Evolutionary conservation across 2,888 invertebrate genomes (phyloP).

Genomic region (Drosophila anomelani): DNA sequence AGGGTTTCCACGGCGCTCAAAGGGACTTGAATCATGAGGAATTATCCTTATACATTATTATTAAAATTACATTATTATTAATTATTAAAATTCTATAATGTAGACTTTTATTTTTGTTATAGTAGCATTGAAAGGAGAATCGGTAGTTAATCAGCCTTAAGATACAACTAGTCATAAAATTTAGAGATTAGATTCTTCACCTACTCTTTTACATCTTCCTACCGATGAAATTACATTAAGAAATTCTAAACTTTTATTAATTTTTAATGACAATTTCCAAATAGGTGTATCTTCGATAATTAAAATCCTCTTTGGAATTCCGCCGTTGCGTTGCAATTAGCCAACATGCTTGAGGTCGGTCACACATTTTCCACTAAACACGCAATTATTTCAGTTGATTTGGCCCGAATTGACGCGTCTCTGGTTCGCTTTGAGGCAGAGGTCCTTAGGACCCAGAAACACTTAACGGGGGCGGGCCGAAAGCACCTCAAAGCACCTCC

Average conservation of each 20-base stretch:
- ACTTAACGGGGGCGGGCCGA: constrained; percentile 38
- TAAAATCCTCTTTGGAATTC: neutral
- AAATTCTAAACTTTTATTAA: neutral
- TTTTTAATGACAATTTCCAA: constrained; percentile 14
- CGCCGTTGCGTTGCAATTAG: constrained; percentile 11
- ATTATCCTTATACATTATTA: neutral
- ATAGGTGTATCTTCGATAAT: neutral
- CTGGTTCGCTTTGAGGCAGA: constrained; percentile 20
- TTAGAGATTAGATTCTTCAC: neutral
- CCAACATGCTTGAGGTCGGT: constrained; percentile 21
- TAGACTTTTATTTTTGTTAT: too few relatives aligned
- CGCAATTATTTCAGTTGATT: constrained; percentile 49
- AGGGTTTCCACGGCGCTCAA: neutral
- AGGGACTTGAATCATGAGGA: neutral
- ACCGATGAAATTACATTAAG: too few relatives aligned
- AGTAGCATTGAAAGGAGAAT: too few relatives aligned
- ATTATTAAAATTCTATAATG: too few relatives aligned
- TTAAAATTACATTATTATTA: too few relatives aligned
- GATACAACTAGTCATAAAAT: too few relatives aligned
- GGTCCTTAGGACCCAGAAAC: constrained; percentile 32
- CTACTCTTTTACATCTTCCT: neutral
- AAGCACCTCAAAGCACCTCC: constrained; percentile 1
- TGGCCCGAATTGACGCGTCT: constrained; percentile 37
- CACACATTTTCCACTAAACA: constrained; percentile 50
- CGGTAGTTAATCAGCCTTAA: too few relatives aligned